Evolutionary conservation across 2,113 vertebrate species (phyloP).

Genomic region (Marmota monax): DNA sequence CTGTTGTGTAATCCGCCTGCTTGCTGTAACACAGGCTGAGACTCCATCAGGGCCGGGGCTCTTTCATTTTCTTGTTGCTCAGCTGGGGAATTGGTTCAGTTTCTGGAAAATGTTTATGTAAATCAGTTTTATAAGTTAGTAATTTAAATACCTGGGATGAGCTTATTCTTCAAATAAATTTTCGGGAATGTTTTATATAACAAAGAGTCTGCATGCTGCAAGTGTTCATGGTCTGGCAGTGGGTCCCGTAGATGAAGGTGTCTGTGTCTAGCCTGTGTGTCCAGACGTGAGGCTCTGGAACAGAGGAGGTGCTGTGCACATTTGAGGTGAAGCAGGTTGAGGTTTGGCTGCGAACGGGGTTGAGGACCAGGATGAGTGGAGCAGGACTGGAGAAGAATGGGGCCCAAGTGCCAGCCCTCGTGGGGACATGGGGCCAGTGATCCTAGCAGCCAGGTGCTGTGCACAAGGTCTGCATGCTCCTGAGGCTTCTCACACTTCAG

Average conservation of each 20-base stretch:
- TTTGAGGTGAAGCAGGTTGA: fast-evolving
- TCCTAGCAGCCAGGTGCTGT: not conserved
- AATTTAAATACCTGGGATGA: not conserved
- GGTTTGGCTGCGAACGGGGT: not conserved
- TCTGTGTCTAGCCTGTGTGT: not conserved
- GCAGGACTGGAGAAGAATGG: fast-evolving
- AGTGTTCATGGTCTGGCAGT: not conserved
- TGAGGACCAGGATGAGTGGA: not conserved
- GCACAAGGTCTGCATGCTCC: not conserved
- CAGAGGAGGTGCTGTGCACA: not conserved
- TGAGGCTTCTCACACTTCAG: not conserved
- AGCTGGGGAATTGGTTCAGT: not conserved
- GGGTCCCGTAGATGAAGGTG: not conserved
- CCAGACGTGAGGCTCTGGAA: not conserved
- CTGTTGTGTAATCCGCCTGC: too few relatives aligned
- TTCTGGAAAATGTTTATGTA: not conserved
- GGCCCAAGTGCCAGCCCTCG: fast-evolving
- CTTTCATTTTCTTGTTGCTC: too few relatives aligned
- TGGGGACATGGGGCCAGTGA: fast-evolving
- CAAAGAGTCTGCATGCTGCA: not conserved
- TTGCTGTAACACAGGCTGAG: too few relatives aligned
- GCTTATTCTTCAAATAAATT: not conserved
- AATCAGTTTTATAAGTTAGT: not conserved
- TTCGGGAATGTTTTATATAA: not conserved
- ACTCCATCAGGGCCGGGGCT: too few relatives aligned